These are phyloP conservation scores for Rhagoletis pomonella DNA, from an alignment of 1,140 invertebrate genomes.

Conservation along the genomic window DNA sequence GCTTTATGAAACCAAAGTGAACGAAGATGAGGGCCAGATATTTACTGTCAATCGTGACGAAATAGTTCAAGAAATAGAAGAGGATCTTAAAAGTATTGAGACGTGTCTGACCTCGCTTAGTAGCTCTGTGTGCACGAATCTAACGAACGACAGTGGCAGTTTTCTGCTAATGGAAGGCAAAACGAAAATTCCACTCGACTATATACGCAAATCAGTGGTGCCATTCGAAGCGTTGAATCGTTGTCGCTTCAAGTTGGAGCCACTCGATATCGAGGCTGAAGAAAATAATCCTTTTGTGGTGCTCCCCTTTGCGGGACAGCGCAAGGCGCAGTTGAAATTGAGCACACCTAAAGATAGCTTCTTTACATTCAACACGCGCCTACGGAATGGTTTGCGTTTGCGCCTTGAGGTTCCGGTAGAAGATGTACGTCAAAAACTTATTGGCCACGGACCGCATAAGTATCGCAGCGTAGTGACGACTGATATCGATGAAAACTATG, in stretches of 20 bases:
- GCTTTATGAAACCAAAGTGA: conserved; percentile 65
- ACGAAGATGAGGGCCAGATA: conserved; percentile 61
- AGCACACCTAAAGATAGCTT: conserved; percentile 66
- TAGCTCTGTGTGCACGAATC: conserved; percentile 69
- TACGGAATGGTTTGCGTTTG: conserved; percentile 66
- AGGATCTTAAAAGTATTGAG: conserved; percentile 70
- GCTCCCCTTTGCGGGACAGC: conserved; percentile 69
- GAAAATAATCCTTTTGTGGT: conserved; percentile 67
- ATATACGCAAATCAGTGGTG: conserved; percentile 68
- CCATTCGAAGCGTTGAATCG: conserved; percentile 72
- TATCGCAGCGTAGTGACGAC: conserved; percentile 66
- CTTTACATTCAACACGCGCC: conserved; percentile 66
- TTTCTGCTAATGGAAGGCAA: conserved; percentile 65
- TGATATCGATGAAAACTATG: conserved; percentile 71
- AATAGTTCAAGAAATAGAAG: conserved; percentile 64
- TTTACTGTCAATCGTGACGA: conserved; percentile 63
- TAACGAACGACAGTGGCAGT: conserved; percentile 70
- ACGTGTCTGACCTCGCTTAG: conserved; percentile 67
- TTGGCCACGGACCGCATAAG: conserved; percentile 61
- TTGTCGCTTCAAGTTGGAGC: conserved; percentile 65
- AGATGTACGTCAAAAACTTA: conserved; percentile 61
- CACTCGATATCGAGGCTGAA: conserved; percentile 66
- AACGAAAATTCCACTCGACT: conserved; percentile 70
- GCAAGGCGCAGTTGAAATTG: conserved; percentile 64
- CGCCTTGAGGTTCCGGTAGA: conserved; percentile 65